Evolutionary conservation across 1,140 invertebrate species (phyloP), one percentile per base, ranked within the genome.

Genomic region (Orchesella cincta): DNA sequence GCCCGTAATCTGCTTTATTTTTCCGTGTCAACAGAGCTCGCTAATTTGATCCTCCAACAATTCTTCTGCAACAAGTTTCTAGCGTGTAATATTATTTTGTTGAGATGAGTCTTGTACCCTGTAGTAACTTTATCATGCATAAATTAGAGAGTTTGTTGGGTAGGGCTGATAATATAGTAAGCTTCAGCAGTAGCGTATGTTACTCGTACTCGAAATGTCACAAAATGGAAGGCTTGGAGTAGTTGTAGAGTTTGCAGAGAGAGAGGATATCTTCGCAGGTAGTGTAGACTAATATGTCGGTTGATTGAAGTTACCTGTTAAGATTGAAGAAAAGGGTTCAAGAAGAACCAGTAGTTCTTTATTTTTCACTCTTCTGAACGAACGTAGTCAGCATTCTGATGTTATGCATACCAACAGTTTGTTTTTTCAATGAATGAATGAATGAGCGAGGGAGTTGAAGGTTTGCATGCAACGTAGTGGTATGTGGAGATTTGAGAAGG

Each of bases 381-480:
- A 57, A n/a, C n/a, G n/a, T n/a, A n/a, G 54, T 57, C 54, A 57
- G 54, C 26, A 57, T 14, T 23, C 54, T 23, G 26, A 26, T 23
- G 5, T 3, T n/a, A 57, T 57, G 23, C 54, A 57, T 57, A 57
- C 54, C 54, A 46, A 57, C 62, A 23, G 8, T 31, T 67, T 67
- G 62, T 67, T 67, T 67, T 67, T 29, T 67, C 62, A 67, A 67
- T 67, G 62, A 67, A 67, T 67, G 62, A 67, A 67, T 67, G 62
- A 67, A 67, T 67, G 62, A 67, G 62, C 62, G 62, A 67, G 62
- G 62, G 62, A 67, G 62, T 67, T 33, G 31, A 62, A 18, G 5
- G 8, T 31, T 33, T 29, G 54, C 12, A 23, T 57, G 54, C 54
- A 26, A 46, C 8, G 20, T 46, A 20, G 8, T 57, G 54, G 26